Conservation (phyloP, 2,888 invertebrate genomes). For the Eupithecia exiguata region DNA sequence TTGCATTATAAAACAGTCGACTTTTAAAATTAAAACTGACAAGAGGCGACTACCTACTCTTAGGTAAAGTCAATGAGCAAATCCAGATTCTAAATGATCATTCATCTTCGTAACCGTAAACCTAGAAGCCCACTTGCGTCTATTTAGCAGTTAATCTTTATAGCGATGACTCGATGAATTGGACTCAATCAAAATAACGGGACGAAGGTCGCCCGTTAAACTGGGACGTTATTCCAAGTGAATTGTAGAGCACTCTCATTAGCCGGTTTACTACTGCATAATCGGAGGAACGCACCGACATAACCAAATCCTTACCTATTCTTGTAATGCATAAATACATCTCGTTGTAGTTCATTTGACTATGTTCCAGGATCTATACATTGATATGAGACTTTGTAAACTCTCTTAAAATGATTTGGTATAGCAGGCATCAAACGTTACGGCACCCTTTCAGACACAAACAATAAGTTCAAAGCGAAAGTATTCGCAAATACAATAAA, state of each 20-base stretch:
- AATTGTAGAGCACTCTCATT: slow-evolving; percentile 2
- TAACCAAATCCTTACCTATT: background rate
- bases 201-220: slow-evolving; percentile 23
- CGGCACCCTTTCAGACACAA: slow-evolving; percentile 21
- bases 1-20: too few species aligned
- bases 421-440: background rate
- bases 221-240: slow-evolving; percentile 3
- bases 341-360: background rate
- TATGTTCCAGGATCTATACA: background rate
- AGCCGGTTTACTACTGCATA: background rate
- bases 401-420: background rate
- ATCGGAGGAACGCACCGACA: background rate
- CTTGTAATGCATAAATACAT: background rate
- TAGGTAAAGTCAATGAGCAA: background rate
- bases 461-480: slow-evolving; percentile 32
- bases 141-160: slow-evolving; percentile 34
- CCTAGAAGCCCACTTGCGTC: slow-evolving; percentile 22
- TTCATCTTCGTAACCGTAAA: slow-evolving; percentile 19
- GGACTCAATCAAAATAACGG: slow-evolving; percentile 43
- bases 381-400: background rate
- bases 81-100: background rate
- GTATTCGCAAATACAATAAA: slow-evolving; percentile 35
- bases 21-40: background rate
- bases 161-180: slow-evolving; percentile 39
- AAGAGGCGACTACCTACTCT: background rate